Evolutionary conservation across 2,888 invertebrate species (phyloP).

Genomic region (Morinoia aosen): DNA sequence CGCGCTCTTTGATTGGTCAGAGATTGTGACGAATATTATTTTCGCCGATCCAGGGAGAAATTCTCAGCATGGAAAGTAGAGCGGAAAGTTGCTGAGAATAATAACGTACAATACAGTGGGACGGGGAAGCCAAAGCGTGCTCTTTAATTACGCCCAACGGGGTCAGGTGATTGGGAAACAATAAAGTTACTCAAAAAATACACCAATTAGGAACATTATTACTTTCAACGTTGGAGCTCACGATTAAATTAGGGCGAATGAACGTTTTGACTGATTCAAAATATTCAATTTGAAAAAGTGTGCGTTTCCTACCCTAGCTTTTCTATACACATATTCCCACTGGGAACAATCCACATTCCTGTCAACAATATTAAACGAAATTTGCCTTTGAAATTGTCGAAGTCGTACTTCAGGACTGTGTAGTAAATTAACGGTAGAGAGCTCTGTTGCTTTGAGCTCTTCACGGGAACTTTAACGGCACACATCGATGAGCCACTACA

Average conservation of each 20-base stretch:
- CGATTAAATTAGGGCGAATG: not conserved
- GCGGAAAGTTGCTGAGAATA: constrained; percentile 7
- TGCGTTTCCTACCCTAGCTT: too few relatives aligned
- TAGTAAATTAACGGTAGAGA: not conserved
- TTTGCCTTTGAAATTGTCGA: not conserved
- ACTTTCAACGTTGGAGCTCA: not conserved
- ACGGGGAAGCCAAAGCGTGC: not conserved
- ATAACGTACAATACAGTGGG: not conserved
- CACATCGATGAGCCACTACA: not conserved
- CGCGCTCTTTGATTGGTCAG: constrained; percentile 26
- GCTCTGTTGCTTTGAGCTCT: not conserved
- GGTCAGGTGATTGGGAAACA: not conserved
- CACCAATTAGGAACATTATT: not conserved
- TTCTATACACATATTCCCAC: too few relatives aligned
- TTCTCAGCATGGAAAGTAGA: not conserved
- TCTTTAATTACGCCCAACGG: not conserved
- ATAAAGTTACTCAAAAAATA: not conserved
- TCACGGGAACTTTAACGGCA: not conserved
- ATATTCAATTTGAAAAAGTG: not conserved
- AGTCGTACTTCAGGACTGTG: not conserved
- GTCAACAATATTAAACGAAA: too few relatives aligned
- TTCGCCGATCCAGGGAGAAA: not conserved
- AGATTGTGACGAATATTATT: constrained; percentile 40
- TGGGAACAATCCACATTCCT: too few relatives aligned
- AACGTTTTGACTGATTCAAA: not conserved